Evolutionary conservation across 2,797 vertebrate genomes (phyloP).

Genomic region (Silurus lanzhouensis): DNA sequence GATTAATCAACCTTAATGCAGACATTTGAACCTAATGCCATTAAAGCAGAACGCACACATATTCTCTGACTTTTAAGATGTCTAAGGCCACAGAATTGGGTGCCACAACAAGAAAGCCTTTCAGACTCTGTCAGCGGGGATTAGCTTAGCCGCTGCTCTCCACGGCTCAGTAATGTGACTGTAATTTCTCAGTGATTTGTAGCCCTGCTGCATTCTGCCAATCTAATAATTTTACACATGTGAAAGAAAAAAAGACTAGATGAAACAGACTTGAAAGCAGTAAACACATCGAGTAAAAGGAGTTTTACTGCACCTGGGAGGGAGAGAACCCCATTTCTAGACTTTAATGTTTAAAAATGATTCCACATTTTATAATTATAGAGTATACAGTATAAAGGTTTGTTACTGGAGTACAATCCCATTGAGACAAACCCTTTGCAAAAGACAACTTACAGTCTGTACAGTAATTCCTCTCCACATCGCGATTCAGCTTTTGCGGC

Average conservation of each 20-base stretch:
- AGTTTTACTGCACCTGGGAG: neutral
- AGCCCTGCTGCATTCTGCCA: constrained; percentile 62
- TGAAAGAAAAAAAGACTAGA: neutral
- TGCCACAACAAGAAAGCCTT: constrained; percentile 68
- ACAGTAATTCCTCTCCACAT: neutral
- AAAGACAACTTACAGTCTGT: neutral
- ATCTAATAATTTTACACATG: constrained; percentile 68
- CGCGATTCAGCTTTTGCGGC: no score
- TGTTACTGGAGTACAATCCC: neutral
- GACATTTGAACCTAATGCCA: constrained; percentile 34
- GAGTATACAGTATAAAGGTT: neutral
- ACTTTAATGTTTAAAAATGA: neutral
- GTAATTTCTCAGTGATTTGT: constrained; percentile 67
- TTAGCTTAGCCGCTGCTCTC: constrained; percentile 65
- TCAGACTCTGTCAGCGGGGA: constrained; percentile 68
- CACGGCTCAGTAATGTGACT: constrained; percentile 68
- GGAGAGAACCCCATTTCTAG: neutral
- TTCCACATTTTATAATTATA: neutral
- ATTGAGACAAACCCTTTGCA: neutral
- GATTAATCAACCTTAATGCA: constrained; percentile 14
- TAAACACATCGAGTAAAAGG: neutral
- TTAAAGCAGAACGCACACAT: constrained; percentile 19
- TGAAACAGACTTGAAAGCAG: constrained; percentile 33
- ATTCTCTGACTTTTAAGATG: constrained; percentile 12
- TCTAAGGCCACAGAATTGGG: constrained; percentile 22